Evolutionary conservation across 1,140 invertebrate species (phyloP), one percentile per base, ranked within the genome.

Genomic region (Drosophila aff.): DNA sequence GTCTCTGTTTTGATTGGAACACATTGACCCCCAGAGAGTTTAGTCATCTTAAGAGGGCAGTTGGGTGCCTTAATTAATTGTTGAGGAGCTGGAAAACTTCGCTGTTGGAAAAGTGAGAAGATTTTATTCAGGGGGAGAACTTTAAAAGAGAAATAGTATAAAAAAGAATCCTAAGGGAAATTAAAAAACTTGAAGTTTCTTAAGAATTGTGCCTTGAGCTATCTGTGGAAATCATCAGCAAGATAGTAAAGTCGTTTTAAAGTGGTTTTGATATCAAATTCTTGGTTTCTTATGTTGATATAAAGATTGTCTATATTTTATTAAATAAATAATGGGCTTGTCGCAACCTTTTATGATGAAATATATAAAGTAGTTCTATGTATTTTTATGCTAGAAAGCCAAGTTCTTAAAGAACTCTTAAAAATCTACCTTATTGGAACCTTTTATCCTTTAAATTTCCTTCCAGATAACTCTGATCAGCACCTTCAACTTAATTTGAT

Each of bases 21-120:
- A 74, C 63, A 76, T 84, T 82, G 81, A 82, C 81, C 81, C 81
- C 65, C 62, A 61, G 61, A 52, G 79, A 71, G 68, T 76, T 69
- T 61, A 41, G 60, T 76, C 74, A 41, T 76, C 60, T 73, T 73
- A 53, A 63, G 38, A 40, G 31, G 47, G 53, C 36, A 68, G 44
- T 68, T 68, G 64, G 64, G 64, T 69, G 47, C 15, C 41, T 71
- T 53, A 71, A 71, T 67, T 68, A 53, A 71, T 68, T 55, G 49
- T 57, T 28, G 33, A 38, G 23, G 23, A 36, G 61, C 23, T 49
- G 31, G 10, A 43, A 67, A 46, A 43, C 8, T 43, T 16, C 4
- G 31, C 13, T 10, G 21, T 10, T 28, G 40, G 9, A 11, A 47
- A 36, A 47, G 11, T 40, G 21, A 63, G 23, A 36, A 63, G 23